Base-by-base conservation (phyloP, 2,113 vertebrate species). In the Pseudorasbora parva region DNA sequence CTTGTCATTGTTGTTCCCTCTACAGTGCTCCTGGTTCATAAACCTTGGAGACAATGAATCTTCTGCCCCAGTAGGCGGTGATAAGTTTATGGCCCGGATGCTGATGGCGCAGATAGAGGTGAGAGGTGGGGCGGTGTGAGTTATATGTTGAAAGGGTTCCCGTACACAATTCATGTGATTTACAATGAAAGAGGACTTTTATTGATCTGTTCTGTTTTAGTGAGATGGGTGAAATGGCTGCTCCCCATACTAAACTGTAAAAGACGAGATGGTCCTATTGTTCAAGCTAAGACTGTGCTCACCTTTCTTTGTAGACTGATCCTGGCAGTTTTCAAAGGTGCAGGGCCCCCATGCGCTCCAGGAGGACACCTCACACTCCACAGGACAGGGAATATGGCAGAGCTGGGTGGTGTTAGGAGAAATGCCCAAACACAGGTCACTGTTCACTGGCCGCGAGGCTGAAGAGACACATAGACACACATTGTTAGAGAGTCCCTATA, bases 341-440 rank as follows among this genome's bases (percentile, higher is more conserved):
- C 98, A 99, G 1, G 97, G 97, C 86, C 98, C 97, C 98, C 98
- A 99, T 15, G 96, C 96, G 5, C 95, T 95, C 98, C 98, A 99
- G 0, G 93, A 87, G 0, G 97, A 99, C 74, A 98, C 96, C 75
- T 97, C 95, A 71, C 98, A 99, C 85, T 98, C 97, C 8, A 94
- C 91, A 0, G 97, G 97, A 87, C 98, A 99, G 30, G 94, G 94
- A 23, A 97, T 95, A n/a, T 98, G 96, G 87, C 98, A 99, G 66
- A 98, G 90, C 76, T 98, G 97, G 47, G 96, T 97, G 56, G 96
- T 97, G 90, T 95, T 97, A 6, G 96, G 96, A 78, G 94, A 49
- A 19, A 92, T 80, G 2, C 94, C 95, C 1, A 91, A 92, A 86
- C 98, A 99, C 74, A 96, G 91, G 68, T 92, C 93, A 72, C 87